Evolutionary conservation across 2,888 invertebrate genomes (phyloP).

Genomic region (Pyrrhia umbra): DNA sequence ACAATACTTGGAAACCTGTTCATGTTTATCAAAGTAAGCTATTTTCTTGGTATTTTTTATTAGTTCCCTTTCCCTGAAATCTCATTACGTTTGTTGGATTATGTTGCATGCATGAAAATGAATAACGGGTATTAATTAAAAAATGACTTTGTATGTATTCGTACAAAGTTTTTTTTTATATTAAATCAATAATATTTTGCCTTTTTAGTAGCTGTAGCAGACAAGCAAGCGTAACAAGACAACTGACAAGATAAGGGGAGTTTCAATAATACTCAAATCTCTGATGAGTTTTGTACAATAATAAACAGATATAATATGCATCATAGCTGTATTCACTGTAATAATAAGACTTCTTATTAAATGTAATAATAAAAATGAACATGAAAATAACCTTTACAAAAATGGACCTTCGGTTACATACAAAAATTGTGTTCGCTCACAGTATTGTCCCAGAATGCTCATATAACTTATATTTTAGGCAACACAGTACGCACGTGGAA

Average conservation of each 20-base stretch:
- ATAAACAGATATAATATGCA: no score
- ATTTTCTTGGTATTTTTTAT: slow-evolving; percentile 32
- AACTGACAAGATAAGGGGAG: no score
- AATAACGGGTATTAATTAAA: background rate
- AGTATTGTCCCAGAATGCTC: slow-evolving; percentile 43
- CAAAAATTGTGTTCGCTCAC: slow-evolving; percentile 20
- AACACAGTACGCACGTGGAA: slow-evolving; percentile 65
- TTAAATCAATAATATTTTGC: no score
- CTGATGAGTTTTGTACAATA: no score
- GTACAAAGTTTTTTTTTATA: no score
- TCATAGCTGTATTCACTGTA: no score
- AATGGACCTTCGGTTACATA: slow-evolving; percentile 3
- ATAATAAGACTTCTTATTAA: slow-evolving; percentile 19
- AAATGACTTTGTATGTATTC: no score
- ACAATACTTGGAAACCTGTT: slow-evolving; percentile 35
- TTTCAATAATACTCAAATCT: no score
- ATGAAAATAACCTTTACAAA: slow-evolving; percentile 24
- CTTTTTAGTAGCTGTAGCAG: no score
- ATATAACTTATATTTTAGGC: slow-evolving; percentile 66
- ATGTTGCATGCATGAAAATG: background rate
- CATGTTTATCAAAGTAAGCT: slow-evolving; percentile 11
- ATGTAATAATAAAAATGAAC: slow-evolving; percentile 24
- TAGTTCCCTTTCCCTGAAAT: slow-evolving; percentile 4
- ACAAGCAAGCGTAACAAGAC: no score
- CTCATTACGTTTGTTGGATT: background rate